Percentiles rank a stretch among this genome's conserved stretches.
phyloP scores from a whole-genome alignment of 2,797 vertebrate species.

The Falco berigora region DNA sequence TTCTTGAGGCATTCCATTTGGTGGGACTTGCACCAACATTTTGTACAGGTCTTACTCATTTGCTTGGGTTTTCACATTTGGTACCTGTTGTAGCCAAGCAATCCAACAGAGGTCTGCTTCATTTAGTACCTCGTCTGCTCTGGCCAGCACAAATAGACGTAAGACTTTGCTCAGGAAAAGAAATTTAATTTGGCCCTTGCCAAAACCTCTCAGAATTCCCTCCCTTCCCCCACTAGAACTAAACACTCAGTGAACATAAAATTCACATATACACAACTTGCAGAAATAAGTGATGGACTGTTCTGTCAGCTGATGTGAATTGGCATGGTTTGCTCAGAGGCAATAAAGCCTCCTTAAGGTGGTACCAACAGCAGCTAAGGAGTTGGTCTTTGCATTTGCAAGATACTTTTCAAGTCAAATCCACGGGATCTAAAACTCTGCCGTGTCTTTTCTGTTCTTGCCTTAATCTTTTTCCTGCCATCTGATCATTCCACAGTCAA shows the following conservation, averaged over 20 bases:
- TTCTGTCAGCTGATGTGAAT: not conserved
- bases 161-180: not conserved
- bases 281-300: not conserved
- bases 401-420: not conserved
- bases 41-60: not conserved
- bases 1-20: not conserved
- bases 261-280: not conserved
- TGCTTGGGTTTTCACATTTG: not conserved
- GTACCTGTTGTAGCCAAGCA: not conserved
- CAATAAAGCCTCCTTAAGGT: not conserved
- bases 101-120: not conserved
- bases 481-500: not conserved
- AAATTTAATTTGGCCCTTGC: not conserved
- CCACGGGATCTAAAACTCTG: not conserved
- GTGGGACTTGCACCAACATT: not conserved
- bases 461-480: not conserved
- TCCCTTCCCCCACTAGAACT: not conserved
- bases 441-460: not conserved
- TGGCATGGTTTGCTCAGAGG: not conserved
- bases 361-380: not conserved
- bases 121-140: not conserved
- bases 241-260: not conserved
- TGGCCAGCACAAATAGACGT: not conserved
- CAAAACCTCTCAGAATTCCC: not conserved
- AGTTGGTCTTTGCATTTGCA: not conserved